phyloP scores from a whole-genome alignment of 2,888 invertebrate genomes.

The Sphinx pinastri region DNA sequence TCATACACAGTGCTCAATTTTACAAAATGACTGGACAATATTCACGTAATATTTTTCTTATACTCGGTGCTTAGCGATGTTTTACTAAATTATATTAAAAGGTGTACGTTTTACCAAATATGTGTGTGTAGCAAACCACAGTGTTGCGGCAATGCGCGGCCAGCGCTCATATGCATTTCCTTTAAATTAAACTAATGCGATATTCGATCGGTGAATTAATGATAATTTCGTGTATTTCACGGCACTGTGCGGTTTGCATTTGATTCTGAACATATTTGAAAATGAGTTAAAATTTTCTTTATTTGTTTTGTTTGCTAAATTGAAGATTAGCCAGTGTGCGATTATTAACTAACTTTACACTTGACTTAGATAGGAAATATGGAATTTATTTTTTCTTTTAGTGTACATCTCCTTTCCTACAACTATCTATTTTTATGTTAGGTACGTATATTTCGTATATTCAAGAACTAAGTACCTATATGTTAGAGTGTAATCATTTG shows the following conservation, averaged over 20 bases:
- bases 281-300: not conserved
- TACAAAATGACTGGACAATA: not conserved
- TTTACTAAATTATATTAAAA: conserved; percentile 53
- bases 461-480: too few relatives aligned
- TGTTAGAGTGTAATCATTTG: too few relatives aligned
- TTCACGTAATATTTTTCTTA: not conserved
- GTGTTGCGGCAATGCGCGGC: conserved; percentile 46
- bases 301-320: too few relatives aligned
- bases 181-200: conserved; percentile 62
- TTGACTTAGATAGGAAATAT: too few relatives aligned
- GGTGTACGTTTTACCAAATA: conserved; percentile 43
- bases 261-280: not conserved
- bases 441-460: too few relatives aligned
- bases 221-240: conserved; percentile 30
- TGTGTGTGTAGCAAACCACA: conserved; percentile 57
- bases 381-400: too few relatives aligned
- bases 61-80: conserved; percentile 36
- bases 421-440: too few relatives aligned
- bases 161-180: conserved; percentile 58
- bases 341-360: too few relatives aligned
- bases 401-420: too few relatives aligned
- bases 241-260: conserved; percentile 4
- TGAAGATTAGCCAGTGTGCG: too few relatives aligned
- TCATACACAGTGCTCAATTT: not conserved
- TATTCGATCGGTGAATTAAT: conserved; percentile 43